Evolutionary conservation across 2,888 invertebrate species (phyloP).

Genomic region (Dascillus cervinus): DNA sequence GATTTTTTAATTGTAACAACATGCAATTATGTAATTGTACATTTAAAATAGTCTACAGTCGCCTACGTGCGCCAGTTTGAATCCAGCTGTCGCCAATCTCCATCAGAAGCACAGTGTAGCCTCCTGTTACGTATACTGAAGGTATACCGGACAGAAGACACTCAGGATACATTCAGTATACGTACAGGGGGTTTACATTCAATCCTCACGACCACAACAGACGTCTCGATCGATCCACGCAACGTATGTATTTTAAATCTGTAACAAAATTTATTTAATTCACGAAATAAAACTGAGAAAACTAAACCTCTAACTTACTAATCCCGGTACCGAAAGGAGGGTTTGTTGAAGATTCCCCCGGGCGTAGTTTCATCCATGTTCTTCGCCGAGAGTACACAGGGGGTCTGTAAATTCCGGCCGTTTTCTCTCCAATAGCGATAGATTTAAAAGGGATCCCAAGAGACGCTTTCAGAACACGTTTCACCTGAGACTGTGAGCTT

Average conservation of each 20-base stretch:
- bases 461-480: conserved; percentile 17
- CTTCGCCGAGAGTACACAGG: conserved; percentile 20
- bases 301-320: conserved; percentile 11
- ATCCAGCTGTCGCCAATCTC: conserved; percentile 23
- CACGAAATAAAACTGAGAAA: too few species aligned
- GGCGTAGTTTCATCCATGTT: conserved; percentile 17
- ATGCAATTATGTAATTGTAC: background rate
- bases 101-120: conserved; percentile 64
- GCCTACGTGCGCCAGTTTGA: too few species aligned
- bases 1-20: too few species aligned
- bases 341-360: conserved; percentile 15
- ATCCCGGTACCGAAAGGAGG: conserved; percentile 13
- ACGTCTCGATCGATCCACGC: too few species aligned
- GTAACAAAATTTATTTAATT: too few species aligned
- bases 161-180: conserved; percentile 99
- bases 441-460: conserved; percentile 33
- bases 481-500: conserved; percentile 10
- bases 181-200: conserved; percentile 87
- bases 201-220: too few species aligned
- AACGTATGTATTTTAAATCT: too few species aligned
- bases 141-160: conserved; percentile 98
- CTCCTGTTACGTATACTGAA: conserved; percentile 99
- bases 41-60: too few species aligned
- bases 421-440: conserved; percentile 29
- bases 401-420: conserved; percentile 26